Base-by-base conservation (phyloP, 2,888 invertebrate genomes). In the Lasioglossum oenotherae region DNA sequence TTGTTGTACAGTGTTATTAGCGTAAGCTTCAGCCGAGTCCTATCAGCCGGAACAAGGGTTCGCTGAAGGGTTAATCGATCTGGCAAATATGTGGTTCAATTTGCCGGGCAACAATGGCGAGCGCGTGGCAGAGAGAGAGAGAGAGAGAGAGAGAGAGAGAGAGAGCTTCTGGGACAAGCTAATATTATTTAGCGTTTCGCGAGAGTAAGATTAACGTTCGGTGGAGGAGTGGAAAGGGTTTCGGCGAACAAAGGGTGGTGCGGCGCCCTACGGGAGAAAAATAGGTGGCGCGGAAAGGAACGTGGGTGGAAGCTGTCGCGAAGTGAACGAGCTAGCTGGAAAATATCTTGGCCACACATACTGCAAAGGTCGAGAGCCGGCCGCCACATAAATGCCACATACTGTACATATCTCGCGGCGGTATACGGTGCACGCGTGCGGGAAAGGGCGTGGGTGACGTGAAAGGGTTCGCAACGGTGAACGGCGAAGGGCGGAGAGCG, bases 311-410 rank as follows among this genome's bases (percentile, higher is more conserved):
- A 74, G 57, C 31, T 41, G 14, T 27, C 35, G 60, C 75, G 23
- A 72, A 80, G 80, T 49, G 80, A 64, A 77, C 81, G 77, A 81
- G 74, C 19, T 69, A 41, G 19, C 44, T 81, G 77, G 77, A 71
- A 84, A 84, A 80, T 81, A 74, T 78, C 75, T 82, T 82, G 82
- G 81, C 27, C 72, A 67, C 81, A 53, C 83, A 64, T 41, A 72
- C 79, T 69, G 4, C 23, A 53, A 23, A 69, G 69, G 78, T 69
- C 35, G 69, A 31, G n/a, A 31, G 64, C 53, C 23, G 19, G 8
- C 12, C 35, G 31, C 31, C n/a, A 53, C 53, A 53, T 53, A 53
- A 53, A 53, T 53, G 23, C 23, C 60, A 60, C 60, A 60, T 27
- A 60, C 60, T 60, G 57, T 23, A 71, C 49, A 73, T 76, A 23